Base-by-base conservation (phyloP, 2,113 vertebrate genomes). In the Proterorhinus semilunaris region DNA sequence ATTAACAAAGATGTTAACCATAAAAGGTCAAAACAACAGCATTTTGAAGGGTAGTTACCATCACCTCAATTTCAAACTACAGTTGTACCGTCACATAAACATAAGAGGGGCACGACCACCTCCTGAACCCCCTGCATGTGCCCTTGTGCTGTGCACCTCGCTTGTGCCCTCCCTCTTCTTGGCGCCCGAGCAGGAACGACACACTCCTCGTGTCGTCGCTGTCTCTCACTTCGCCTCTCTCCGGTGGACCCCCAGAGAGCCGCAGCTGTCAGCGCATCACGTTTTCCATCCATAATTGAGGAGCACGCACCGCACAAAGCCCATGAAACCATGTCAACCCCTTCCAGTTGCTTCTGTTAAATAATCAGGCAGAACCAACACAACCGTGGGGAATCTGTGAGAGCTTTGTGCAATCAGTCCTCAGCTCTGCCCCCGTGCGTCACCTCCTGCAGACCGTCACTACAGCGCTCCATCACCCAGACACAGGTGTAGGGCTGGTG, bases 181-280 rank as follows among this genome's bases (percentile, higher is more conserved):
- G 27, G 21, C 10, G 79, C 81, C 82, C 54, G 51, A 82, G 76
- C 74, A 78, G 64, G 80, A 65, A 76, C 79, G 74, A 86, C 73
- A 82, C 79, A 83, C 70, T 85, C 68, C 64, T 74, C 78, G 81
- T 67, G 76, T 75, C 27, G 62, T 70, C 79, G 45, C 47, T 7
- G 49, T 72, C 75, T 62, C 75, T 76, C 70, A 42, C 78, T 67
- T 63, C 45, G 42, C 61, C 75, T 67, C 65, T 65, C 72, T 74
- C 68, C 17, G 17, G 55, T 54, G 54, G 64, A 83, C 86, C 85
- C 86, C 85, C 80, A 69, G 86, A 88, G 85, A 89, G 83, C 86
- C 84, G 84, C 86, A 90, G 88, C 89, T 90, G 89, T 90, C 89
- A 88, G 81, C 81, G 83, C 88, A 87, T 88, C 89, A 88, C 88